Evolutionary conservation across 2,888 invertebrate species (phyloP), one percentile per base, ranked within the genome.

Genomic region (Myathropa florea): DNA sequence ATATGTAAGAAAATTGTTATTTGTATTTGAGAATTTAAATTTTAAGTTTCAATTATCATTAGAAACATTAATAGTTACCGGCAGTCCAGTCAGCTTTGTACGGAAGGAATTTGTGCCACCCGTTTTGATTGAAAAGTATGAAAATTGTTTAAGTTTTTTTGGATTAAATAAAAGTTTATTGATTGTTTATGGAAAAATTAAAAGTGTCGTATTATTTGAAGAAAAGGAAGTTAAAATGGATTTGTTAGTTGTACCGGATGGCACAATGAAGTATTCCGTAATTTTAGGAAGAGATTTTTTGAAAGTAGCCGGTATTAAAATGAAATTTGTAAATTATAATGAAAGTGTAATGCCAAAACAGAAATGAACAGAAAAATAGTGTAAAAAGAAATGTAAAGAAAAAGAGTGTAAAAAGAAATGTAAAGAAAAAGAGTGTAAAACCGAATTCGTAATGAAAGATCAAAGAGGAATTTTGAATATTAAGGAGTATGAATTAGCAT

Each of bases 221-320:
- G 53, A 6, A 53, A 67, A 4, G 0, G 21, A 46, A n/a, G 4
- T 39, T 10, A 6, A 67, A 36, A 7, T 67, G 23, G 28, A 28
- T 21, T 67, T 67, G 36, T 18, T 67, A 18, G 67, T 67, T n/a
- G 67, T 67, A 14, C 39, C 67, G 36, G 67, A 67, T 36, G 23
- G 18, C 18, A 67, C 46, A 39, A 67, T 53, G 53, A 23, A 12
- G 39, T 67, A 23, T 9, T 18, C 39, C 18, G 10, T 67, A 14
- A 24, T 67, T 39, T 67, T 14, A 26, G 46, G 46, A 57, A 18
- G 23, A 46, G 70, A 78, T 65, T 77, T 79, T 77, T 63, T 75
- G 30, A 61, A 72, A 30, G 68, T 77, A 30, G 53, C 57, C 36
- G 64, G 64, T 23, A 68, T 77, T 28, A 68, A 70, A 64, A 61